Conservation (phyloP, 2,113 vertebrate species). For the Varanus salvator region DNA sequence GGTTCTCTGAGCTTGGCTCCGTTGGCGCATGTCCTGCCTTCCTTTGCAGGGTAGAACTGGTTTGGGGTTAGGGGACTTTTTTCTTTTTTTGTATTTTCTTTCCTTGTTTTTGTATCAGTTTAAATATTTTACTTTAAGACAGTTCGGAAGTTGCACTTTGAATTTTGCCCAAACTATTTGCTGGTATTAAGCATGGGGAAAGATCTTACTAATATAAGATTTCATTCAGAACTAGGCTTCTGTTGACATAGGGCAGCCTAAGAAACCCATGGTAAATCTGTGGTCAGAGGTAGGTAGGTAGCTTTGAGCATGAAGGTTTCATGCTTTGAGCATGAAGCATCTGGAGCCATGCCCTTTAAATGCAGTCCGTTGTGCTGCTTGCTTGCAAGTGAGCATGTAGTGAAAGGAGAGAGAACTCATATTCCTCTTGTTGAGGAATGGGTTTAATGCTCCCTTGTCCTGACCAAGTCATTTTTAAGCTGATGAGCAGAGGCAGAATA, state of each 20-base stretch:
- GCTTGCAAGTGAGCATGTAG: not conserved
- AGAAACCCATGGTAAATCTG: too few relatives aligned
- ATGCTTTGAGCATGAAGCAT: not conserved
- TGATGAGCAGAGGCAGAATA: not conserved
- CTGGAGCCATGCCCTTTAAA: not conserved
- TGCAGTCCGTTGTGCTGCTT: not conserved
- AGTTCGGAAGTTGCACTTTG: too few relatives aligned
- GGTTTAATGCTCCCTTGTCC: not conserved
- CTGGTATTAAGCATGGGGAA: not conserved
- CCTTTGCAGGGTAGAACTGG: too few relatives aligned
- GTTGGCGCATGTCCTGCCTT: too few relatives aligned
- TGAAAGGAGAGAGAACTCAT: not conserved
- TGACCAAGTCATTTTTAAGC: not conserved
- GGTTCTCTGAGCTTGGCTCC: too few relatives aligned
- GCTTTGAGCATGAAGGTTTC: too few relatives aligned
- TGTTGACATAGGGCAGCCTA: not conserved
- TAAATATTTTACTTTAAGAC: too few relatives aligned
- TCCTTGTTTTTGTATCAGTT: too few relatives aligned
- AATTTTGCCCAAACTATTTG: not conserved
- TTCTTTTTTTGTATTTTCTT: too few relatives aligned
- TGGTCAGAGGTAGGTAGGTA: not conserved
- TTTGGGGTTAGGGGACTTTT: too few relatives aligned
- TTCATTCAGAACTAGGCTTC: not conserved
- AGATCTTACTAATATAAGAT: not conserved
- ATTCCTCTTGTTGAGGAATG: not conserved